A percentile compares a stretch with the other conserved stretches of the same genome.
phyloP scores from a whole-genome alignment of 2,888 invertebrate species.

The Ornithoptera alexandrae region DNA sequence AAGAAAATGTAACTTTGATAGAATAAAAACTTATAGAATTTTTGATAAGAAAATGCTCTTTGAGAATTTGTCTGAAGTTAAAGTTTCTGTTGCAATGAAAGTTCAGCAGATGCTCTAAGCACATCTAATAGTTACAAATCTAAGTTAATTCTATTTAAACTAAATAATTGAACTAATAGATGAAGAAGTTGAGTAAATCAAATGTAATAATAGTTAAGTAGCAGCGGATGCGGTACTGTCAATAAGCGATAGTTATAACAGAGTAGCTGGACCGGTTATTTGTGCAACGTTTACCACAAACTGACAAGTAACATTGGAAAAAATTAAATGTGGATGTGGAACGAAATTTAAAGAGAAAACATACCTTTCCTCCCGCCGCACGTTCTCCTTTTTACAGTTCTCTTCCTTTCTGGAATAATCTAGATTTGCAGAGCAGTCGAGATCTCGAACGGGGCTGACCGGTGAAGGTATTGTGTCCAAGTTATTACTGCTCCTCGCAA shows the following conservation, averaged over 20 bases:
- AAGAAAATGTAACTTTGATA: too few species aligned
- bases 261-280: conserved; percentile 12
- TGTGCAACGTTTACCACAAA: conserved; percentile 16
- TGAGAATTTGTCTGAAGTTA: too few species aligned
- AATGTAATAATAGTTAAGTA: background rate
- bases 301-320: background rate
- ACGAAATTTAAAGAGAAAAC: conserved; percentile 30
- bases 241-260: conserved; percentile 10
- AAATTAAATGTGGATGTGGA: background rate
- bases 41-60: too few species aligned
- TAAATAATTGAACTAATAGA: too few species aligned
- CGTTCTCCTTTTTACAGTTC: conserved; percentile 33
- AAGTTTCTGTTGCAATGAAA: too few species aligned
- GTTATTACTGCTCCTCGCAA: conserved; percentile 66
- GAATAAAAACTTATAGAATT: too few species aligned
- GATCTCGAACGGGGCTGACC: conserved; percentile 42
- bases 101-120: too few species aligned
- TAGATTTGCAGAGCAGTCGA: conserved; percentile 20
- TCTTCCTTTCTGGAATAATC: conserved; percentile 30
- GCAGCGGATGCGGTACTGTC: conserved; percentile 12
- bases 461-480: conserved; percentile 65
- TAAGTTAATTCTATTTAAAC: too few species aligned
- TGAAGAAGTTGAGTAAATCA: too few species aligned
- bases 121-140: too few species aligned
- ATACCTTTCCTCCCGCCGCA: conserved; percentile 47